Base-by-base conservation (phyloP, 2,113 vertebrate species). In the Redunca redunca region DNA sequence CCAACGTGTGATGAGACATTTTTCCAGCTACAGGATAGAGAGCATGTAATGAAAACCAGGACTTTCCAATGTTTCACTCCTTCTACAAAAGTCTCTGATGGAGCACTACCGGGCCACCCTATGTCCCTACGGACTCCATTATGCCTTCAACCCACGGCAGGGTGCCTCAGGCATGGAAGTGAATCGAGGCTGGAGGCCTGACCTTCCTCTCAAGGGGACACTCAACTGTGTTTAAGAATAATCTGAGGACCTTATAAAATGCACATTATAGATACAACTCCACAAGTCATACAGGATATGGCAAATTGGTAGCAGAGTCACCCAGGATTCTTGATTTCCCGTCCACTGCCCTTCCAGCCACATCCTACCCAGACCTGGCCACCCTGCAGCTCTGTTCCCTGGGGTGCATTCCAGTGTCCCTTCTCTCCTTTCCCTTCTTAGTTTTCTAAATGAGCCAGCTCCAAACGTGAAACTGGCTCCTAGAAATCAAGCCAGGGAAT, bases 401-500 rank as follows among this genome's bases (percentile, higher is more conserved):
- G 21, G 4, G 15, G 21, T 57, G 2, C 19, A 43, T 33, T 74
- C 40, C n/a, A 28, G 2, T 2, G 14, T 2, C 48, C 62, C 74
- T 12, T 16, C 12, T 50, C 62, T 81, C 36, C 5, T 91, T 82
- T 97, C 87, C 53, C 90, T 97, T 98, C 94, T 95, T 46, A 30
- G 97, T 96, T 92, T 92, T 95, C 96, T 40, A 82, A 98, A 97
- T 14, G 95, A 90, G 86, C 12, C 0, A 0, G 77, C 43, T 98
- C 94, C 71, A 80, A 95, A 98, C 88, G 95, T 62, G 91, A 98
- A 98, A 98, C 96, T 95, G 94, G 97, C 98, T 99, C 97, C 98
- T 98, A 98, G 98, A 98, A 98, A 99, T 98, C 98, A 98, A 98
- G 98, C 98, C 98, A 98, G 96, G 98, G 98, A 98, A 97, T 98